Evolutionary conservation across 2,113 vertebrate genomes (phyloP).

Genomic region (Oceanites oceanicus): DNA sequence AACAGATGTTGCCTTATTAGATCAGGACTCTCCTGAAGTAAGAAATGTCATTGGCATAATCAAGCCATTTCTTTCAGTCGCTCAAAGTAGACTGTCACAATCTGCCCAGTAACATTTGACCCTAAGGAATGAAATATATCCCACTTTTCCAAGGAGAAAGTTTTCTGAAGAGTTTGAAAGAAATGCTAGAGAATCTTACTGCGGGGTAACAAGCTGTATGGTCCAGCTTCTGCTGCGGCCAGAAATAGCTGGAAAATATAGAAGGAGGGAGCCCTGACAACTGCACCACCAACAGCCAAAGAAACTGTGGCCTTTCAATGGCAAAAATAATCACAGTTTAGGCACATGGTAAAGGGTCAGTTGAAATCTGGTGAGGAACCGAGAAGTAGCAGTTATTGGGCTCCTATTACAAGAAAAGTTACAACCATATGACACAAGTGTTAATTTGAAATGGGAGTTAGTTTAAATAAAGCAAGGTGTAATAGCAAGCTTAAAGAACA

Average conservation of each 20-base stretch:
- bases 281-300: not conserved
- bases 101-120: slow-evolving; percentile 14
- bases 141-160: not conserved
- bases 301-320: not conserved
- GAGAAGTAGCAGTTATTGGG: not conserved
- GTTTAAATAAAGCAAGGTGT: not conserved
- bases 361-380: not conserved
- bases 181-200: not conserved
- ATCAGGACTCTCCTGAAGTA: slow-evolving; percentile 22
- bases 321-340: not conserved
- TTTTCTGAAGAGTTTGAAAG: not conserved
- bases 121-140: not conserved
- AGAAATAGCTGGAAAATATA: not conserved
- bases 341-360: not conserved
- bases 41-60: slow-evolving; percentile 53
- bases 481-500: not conserved
- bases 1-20: slow-evolving; percentile 67
- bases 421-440: not conserved
- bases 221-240: not conserved
- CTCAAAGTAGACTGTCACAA: slow-evolving; percentile 1
- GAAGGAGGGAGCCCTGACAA: not conserved
- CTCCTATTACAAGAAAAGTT: not conserved
- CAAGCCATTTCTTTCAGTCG: slow-evolving; percentile 9
- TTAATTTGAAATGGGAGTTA: not conserved
- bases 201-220: not conserved